A percentile compares a stretch with the other conserved stretches of the same genome.
Conservation (phyloP, 1,140 invertebrate species). For the Calycopis cecrops region DNA sequence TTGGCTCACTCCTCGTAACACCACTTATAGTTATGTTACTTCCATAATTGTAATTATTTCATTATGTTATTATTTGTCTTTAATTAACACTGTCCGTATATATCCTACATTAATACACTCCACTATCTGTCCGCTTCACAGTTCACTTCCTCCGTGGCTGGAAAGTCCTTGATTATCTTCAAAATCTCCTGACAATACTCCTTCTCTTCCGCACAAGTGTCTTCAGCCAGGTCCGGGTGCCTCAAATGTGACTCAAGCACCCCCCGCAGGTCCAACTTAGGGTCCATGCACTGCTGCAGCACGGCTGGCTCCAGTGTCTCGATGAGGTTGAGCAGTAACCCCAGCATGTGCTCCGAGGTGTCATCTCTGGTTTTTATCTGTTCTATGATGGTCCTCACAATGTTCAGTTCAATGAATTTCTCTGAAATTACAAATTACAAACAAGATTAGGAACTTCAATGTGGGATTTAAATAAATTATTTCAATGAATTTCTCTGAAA, state of each 20-base stretch:
- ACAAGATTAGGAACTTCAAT: neutral
- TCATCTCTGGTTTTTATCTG: slow-evolving; percentile 34
- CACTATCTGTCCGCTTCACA: slow-evolving; percentile 37
- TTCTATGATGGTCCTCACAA: slow-evolving; percentile 34
- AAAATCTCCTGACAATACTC: slow-evolving; percentile 43
- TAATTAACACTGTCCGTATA: too few relatives aligned
- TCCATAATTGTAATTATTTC: too few relatives aligned
- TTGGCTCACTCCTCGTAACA: too few relatives aligned
- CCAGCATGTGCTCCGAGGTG: slow-evolving; percentile 42
- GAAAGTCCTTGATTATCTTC: slow-evolving; percentile 27
- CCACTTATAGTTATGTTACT: too few relatives aligned
- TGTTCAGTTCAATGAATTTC: slow-evolving; percentile 41
- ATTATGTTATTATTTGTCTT: too few relatives aligned
- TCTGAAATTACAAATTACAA: slow-evolving; percentile 32
- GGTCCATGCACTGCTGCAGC: slow-evolving; percentile 36
- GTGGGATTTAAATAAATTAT: too few relatives aligned
- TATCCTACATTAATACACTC: too few relatives aligned
- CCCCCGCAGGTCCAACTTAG: slow-evolving; percentile 33
- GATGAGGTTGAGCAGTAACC: slow-evolving; percentile 30
- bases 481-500: slow-evolving; percentile 49
- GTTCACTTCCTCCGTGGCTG: slow-evolving; percentile 18
- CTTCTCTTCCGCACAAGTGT: slow-evolving; percentile 42
- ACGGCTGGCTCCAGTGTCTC: slow-evolving; percentile 29
- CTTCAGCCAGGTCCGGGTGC: slow-evolving; percentile 30
- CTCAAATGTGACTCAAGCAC: slow-evolving; percentile 37